Evolutionary conservation across 2,113 vertebrate genomes (phyloP), one percentile per base, ranked within the genome.

Genomic region (Chelonoidis abingdonii): DNA sequence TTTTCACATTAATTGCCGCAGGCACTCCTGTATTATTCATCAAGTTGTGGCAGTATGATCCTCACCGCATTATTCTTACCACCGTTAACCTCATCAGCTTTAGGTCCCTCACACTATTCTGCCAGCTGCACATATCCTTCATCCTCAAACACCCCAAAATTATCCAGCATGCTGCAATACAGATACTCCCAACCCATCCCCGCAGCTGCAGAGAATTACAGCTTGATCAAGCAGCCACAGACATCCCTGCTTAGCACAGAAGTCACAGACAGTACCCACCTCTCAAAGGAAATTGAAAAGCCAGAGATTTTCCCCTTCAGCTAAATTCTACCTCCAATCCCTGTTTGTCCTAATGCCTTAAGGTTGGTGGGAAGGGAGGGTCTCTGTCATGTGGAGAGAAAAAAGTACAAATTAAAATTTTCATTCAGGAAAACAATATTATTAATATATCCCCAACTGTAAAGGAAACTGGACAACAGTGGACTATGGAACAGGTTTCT

Each of bases 101-200:
- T 53, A 78, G 79, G 79, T n/a, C n/a, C 10, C 38, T 57, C 44
- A 3, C 53, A 78, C 47, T 87, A 8, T 21, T 53, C 41, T 22
- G 17, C 80, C 0, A 2, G 10, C 87, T 41, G 54, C 62, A 3
- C n/a, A 10, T 7, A 85, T 27, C 13, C 35, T 6, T 57, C 3
- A 29, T 50, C 69, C 54, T 53, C 21, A 41, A 50, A 47, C 85
- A 62, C 54, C 89, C 80, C 72, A 41, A 14, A 38, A 35, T 25
- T 80, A 50, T 62, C 83, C 82, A 25, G 80, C 78, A 57, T 12
- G 47, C 95, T 97, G 97, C 96, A 97, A 86, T 95, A 96, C 95
- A 95, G 96, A 89, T 87, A 11, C 86, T 93, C 83, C 94, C 84
- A 47, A 88, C 78, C 82, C n/a, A 83, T 52, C 47, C 91, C 95